Conservation (phyloP, 2,888 invertebrate species). For the Tridacna crocea region DNA sequence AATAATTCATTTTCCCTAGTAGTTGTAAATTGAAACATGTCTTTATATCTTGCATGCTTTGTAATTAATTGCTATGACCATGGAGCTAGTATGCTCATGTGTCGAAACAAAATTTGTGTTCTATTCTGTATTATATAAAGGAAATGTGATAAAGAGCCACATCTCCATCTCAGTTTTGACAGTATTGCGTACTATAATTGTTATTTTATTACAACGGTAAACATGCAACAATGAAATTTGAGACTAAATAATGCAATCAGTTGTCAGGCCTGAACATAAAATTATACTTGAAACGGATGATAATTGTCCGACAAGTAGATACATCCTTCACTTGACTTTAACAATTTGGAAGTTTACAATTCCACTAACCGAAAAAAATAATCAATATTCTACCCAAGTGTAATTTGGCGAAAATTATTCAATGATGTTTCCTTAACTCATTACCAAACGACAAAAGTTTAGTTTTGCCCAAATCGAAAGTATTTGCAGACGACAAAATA, state of each 20-base stretch:
- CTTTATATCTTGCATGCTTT: too few relatives aligned
- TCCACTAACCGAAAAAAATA: neutral
- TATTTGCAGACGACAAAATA: too few relatives aligned
- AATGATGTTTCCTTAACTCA: neutral
- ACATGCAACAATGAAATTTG: constrained; percentile 37
- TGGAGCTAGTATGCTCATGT: too few relatives aligned
- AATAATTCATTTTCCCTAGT: too few relatives aligned
- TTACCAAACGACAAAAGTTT: too few relatives aligned
- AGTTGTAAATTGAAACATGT: too few relatives aligned
- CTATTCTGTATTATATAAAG: too few relatives aligned
- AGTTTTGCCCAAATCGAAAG: too few relatives aligned
- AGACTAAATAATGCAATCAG: constrained; percentile 23
- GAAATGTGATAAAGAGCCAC: too few relatives aligned
- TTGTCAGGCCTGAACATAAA: constrained; percentile 8
- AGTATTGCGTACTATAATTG: constrained; percentile 44
- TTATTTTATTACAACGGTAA: constrained; percentile 48
- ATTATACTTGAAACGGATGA: constrained; percentile 15
- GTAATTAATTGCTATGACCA: too few relatives aligned
- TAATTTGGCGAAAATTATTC: constrained; percentile 20
- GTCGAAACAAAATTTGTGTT: too few relatives aligned
- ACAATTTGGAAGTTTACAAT: neutral
- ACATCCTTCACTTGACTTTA: constrained; percentile 4
- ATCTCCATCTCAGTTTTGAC: constrained; percentile 11
- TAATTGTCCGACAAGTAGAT: constrained; percentile 16
- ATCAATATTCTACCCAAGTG: constrained; percentile 3